phyloP scores from a whole-genome alignment of 2,797 vertebrate genomes.

The Cyprinodon diabolis region DNA sequence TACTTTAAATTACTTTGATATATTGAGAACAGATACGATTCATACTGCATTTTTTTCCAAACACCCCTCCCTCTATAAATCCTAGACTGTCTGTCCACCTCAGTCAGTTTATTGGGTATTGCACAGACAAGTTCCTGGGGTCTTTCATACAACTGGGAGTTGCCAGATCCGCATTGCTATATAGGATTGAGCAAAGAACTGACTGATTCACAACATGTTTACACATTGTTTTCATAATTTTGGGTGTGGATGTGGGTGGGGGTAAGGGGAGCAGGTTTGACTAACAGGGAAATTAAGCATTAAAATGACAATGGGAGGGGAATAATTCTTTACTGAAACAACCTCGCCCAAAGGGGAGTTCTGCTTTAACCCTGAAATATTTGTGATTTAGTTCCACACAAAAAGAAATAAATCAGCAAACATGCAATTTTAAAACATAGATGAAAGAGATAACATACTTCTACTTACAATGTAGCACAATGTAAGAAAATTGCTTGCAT shows the following conservation, averaged over 20 bases:
- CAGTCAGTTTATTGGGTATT: slow-evolving; percentile 36
- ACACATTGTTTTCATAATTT: not conserved
- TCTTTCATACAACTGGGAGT: slow-evolving; percentile 35
- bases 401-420: not conserved
- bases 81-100: slow-evolving; percentile 30
- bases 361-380: not conserved
- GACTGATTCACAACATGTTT: slow-evolving; percentile 17
- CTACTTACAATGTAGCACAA: too few relatives aligned
- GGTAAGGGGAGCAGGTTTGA: not conserved
- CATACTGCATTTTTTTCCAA: slow-evolving; percentile 43
- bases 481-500: too few relatives aligned
- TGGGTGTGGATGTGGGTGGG: not conserved
- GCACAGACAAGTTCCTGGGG: slow-evolving; percentile 22
- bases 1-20: slow-evolving; percentile 50
- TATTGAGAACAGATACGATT: slow-evolving; percentile 50
- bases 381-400: not conserved
- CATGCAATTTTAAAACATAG: not conserved
- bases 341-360: not conserved
- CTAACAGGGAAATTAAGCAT: slow-evolving; percentile 2
- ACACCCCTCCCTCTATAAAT: slow-evolving; percentile 49
- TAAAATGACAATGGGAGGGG: not conserved
- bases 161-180: slow-evolving; percentile 16
- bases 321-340: not conserved
- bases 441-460: not conserved
- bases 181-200: slow-evolving; percentile 19